A percentile compares a stretch with the other conserved stretches of the same genome.
These are phyloP conservation scores for Momotus momota DNA, from an alignment of 2,797 vertebrate species.

Conservation along the genomic window DNA sequence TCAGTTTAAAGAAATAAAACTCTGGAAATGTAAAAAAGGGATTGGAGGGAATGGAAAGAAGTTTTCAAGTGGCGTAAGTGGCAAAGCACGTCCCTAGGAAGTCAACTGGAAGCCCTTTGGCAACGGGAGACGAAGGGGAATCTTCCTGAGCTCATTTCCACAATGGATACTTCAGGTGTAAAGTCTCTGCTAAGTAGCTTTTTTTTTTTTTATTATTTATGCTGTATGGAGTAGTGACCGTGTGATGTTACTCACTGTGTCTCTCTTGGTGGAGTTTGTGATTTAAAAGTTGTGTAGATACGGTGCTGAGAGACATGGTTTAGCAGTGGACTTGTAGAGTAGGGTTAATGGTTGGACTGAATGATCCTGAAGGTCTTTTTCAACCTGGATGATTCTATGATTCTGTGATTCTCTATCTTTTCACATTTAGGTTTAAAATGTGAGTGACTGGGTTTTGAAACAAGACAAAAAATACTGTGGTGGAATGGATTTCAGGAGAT, in stretches of 20 bases:
- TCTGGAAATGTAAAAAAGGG: neutral
- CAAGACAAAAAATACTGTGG: neutral
- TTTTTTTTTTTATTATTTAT: neutral
- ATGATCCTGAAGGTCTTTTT: neutral
- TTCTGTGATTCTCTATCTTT: neutral
- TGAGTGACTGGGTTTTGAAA: neutral
- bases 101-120: neutral
- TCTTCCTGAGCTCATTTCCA: neutral
- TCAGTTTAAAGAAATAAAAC: neutral
- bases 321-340: neutral
- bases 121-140: neutral
- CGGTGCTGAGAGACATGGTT: neutral
- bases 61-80: neutral
- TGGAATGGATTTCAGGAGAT: neutral
- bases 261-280: neutral
- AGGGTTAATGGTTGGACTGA: neutral
- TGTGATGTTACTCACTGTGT: neutral
- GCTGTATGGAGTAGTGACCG: rapidly evolving
- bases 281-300: neutral
- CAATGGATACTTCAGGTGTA: neutral
- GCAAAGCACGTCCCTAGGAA: neutral
- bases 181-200: neutral
- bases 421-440: neutral
- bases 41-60: neutral
- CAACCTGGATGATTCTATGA: neutral